These are phyloP conservation scores for Pogonognathellus flavescens DNA, from an alignment of 1,140 invertebrate species.

Conservation along the genomic window DNA sequence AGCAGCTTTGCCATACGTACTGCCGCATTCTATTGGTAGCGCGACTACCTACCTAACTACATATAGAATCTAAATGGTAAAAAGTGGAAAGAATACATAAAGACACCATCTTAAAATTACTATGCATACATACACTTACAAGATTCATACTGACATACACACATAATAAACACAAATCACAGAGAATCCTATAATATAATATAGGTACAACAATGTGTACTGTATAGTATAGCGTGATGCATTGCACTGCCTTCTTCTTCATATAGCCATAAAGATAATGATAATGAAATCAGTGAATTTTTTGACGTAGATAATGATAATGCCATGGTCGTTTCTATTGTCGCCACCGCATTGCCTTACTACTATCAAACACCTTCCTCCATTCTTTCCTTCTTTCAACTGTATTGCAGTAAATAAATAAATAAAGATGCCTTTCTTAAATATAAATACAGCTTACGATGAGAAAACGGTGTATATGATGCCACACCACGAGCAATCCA, in stretches of 20 bases:
- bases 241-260: constrained; percentile 5
- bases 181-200: neutral
- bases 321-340: constrained; percentile 13
- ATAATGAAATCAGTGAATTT: constrained; percentile 36
- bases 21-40: constrained; percentile 11
- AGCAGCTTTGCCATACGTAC: neutral
- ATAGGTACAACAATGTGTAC: neutral
- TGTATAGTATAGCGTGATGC: neutral
- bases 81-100: neutral
- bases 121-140: neutral
- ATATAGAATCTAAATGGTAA: neutral
- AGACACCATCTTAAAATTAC: neutral
- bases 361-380: constrained; percentile 1
- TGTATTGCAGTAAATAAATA: constrained; percentile 10
- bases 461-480: too few species aligned
- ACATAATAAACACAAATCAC: neutral
- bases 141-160: neutral
- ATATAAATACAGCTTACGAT: neutral
- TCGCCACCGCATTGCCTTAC: constrained; percentile 22
- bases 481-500: too few species aligned
- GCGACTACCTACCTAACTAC: too few species aligned
- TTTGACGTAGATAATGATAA: constrained; percentile 32
- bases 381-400: constrained; percentile 19
- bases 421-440: constrained; percentile 3
- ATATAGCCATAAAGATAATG: constrained; percentile 26